Evolutionary conservation across 2,888 invertebrate species (phyloP).

Genomic region (Drosophila lutescens): DNA sequence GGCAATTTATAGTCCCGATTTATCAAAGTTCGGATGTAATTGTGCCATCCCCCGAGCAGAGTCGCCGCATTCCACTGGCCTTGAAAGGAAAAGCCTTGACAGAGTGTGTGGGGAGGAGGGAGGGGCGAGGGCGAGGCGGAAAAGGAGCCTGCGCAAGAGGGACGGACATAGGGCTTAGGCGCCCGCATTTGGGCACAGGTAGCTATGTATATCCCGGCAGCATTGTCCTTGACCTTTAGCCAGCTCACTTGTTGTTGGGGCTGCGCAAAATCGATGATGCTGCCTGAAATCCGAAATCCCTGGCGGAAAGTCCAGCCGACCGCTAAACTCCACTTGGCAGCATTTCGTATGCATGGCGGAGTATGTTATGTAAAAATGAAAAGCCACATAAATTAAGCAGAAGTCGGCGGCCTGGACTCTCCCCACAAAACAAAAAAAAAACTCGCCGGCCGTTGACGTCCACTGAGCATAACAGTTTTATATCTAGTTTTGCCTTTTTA

Average conservation of each 20-base stretch:
- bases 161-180: conserved; percentile 17
- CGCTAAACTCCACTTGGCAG: conserved; percentile 25
- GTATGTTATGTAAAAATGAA: conserved; percentile 57
- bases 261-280: conserved; percentile 64
- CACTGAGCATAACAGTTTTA: conserved; percentile 77
- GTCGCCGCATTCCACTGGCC: conserved; percentile 54
- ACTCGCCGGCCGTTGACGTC: conserved; percentile 60
- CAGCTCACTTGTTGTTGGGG: conserved; percentile 67
- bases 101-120: conserved; percentile 7
- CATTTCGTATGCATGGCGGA: conserved; percentile 64
- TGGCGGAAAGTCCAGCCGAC: conserved; percentile 25
- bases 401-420: conserved; percentile 25
- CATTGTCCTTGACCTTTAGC: conserved; percentile 75
- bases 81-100: conserved; percentile 72
- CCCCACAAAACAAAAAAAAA: conserved; percentile 4
- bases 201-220: conserved; percentile 33
- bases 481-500: conserved; percentile 69
- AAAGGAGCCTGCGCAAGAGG: conserved; percentile 43
- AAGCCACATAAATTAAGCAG: conserved; percentile 66
- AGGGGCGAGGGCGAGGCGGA: not conserved
- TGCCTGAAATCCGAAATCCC: not conserved
- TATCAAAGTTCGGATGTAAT: conserved; percentile 23
- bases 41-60: conserved; percentile 13
- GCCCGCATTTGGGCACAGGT: conserved; percentile 58
- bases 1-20: not conserved